Evolutionary conservation across 2,797 vertebrate species (phyloP), one percentile per base, ranked within the genome.

Genomic region (Gadopsis bispinosus): DNA sequence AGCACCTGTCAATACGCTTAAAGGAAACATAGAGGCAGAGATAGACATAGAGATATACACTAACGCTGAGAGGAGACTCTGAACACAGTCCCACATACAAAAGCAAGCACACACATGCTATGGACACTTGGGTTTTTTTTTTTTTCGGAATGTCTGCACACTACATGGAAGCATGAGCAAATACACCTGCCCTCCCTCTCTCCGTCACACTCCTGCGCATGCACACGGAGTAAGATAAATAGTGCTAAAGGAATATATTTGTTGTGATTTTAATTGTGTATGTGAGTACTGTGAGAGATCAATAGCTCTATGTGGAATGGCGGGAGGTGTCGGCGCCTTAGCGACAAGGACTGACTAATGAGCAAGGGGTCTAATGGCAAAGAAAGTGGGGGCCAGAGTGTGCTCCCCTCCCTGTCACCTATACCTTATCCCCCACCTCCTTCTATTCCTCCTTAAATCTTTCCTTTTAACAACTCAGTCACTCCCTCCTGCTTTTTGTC

Each of bases 261-360:
- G 75, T 41, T 85, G 79, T 88, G 67, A 90, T 92, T 88, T 91
- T 62, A 91, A 91, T 91, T 83, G 85, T 69, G 55, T 83, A 78
- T 83, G 82, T 81, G 87, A 87, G 80, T 83, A 87, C 75, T 39
- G 81, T 80, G 80, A 89, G 83, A 62, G 89, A 92, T 93, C 92
- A 85, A 93, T 93, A 89, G 54, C 81, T 88, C 59, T 87, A 88
- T 91, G 61, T 79, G 77, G 85, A 60, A 93, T 84, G 87, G 91
- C 93, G 39, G 81, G 92, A 95, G 90, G 91, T 83, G 84, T 91
- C 84, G 89, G 81, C 94, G 77, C 81, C 56, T 79, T 54, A 68
- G 77, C 69, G 91, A 94, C 89, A 35, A 87, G 37, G 84, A 89
- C 73, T 94, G 91, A 96, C 85, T 90, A 87, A 91, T 89, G 91